A percentile compares a stretch with the other conserved stretches of the same genome.
Evolutionary conservation across 2,888 invertebrate species (phyloP).

Genomic region (Allolobophora icterica): DNA sequence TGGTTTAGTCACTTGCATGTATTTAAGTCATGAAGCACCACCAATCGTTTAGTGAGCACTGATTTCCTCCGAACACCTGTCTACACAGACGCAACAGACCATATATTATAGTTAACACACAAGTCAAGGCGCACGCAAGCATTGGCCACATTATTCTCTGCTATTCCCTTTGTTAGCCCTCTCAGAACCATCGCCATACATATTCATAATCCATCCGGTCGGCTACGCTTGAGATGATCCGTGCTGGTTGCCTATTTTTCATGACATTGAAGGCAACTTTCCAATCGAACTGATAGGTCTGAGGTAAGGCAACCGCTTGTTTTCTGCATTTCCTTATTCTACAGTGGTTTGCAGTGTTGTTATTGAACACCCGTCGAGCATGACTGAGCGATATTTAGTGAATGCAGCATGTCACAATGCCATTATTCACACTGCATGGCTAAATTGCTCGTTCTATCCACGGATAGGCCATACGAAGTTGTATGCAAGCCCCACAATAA

Average conservation of each 20-base stretch:
- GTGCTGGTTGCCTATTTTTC: not conserved
- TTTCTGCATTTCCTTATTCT: not conserved
- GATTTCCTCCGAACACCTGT: too few relatives aligned
- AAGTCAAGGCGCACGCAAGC: not conserved
- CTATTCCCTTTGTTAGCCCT: not conserved
- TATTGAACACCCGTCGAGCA: not conserved
- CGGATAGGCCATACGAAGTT: too few relatives aligned
- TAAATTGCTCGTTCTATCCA: not conserved
- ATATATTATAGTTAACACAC: too few relatives aligned
- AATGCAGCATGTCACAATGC: not conserved
- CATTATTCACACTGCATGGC: not conserved
- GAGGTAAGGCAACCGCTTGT: not conserved
- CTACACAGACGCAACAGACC: not conserved
- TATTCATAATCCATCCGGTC: not conserved
- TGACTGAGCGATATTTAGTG: not conserved
- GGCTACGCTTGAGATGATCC: constrained; percentile 1
- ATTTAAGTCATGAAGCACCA: not conserved
- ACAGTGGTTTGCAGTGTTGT: not conserved
- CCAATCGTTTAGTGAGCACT: not conserved
- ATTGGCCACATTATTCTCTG: not conserved
- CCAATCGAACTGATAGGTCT: not conserved
- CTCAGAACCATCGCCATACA: not conserved
- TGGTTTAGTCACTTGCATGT: not conserved
- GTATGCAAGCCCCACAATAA: too few relatives aligned
- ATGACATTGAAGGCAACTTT: constrained; percentile 3